These are phyloP conservation scores for Synergus umbraculus DNA, from an alignment of 2,888 invertebrate genomes.

Conservation along the genomic window DNA sequence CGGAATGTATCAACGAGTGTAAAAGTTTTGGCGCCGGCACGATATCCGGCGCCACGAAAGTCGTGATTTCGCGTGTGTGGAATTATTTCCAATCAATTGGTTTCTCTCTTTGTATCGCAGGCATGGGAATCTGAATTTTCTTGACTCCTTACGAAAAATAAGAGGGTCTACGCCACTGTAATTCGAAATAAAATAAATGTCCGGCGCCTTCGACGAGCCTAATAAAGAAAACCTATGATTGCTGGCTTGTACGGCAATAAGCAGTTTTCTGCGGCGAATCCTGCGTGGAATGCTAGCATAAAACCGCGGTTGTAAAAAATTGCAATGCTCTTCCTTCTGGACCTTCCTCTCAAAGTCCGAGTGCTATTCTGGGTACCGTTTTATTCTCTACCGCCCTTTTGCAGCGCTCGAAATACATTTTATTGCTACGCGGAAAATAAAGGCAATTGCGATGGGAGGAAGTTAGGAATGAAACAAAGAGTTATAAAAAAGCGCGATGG, in stretches of 20 bases:
- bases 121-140: neutral
- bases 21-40: conserved; percentile 17
- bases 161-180: neutral
- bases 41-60: conserved; percentile 1
- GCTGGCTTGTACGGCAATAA: conserved; percentile 32
- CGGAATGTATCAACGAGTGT: neutral
- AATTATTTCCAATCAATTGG: neutral
- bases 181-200: conserved; percentile 28
- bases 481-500: neutral
- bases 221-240: conserved; percentile 37
- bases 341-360: neutral
- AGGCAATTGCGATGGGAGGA: neutral
- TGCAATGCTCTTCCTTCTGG: conserved; percentile 21
- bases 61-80: neutral
- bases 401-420: conserved; percentile 8
- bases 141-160: neutral
- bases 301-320: conserved; percentile 8
- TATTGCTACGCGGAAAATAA: neutral
- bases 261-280: conserved; percentile 11
- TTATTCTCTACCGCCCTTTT: conserved; percentile 19
- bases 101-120: neutral
- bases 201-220: conserved; percentile 32
- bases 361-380: conserved; percentile 30
- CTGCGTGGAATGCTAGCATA: conserved; percentile 29
- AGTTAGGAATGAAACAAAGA: neutral